Percentiles rank a stretch among this genome's conserved stretches.
Conservation (phyloP, 2,113 vertebrate species). For the Phylloscopus trochilus region DNA sequence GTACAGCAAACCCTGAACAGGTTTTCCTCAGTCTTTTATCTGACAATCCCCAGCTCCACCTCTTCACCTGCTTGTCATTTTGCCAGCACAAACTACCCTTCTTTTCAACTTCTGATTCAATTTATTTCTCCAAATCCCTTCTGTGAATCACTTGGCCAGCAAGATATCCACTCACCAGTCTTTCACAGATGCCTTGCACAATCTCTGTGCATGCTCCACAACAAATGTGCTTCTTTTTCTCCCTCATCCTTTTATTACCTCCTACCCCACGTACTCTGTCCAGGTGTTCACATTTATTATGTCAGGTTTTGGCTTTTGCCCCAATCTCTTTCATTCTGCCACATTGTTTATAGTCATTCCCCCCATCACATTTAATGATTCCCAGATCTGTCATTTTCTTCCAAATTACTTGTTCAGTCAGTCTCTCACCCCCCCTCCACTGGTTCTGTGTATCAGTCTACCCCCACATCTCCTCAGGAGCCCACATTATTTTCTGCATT, state of each 20-base stretch:
- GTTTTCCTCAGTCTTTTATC: not conserved
- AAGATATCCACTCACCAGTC: not conserved
- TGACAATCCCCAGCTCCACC: not conserved
- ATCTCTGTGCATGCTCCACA: not conserved
- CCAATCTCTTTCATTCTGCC: not conserved
- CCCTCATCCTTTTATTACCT: not conserved
- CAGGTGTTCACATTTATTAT: not conserved
- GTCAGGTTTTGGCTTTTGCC: conserved; percentile 17
- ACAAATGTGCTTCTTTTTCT: not conserved
- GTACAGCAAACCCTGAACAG: not conserved
- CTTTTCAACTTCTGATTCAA: not conserved
- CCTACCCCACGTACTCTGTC: not conserved
- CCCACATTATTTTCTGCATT: not conserved
- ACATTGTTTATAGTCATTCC: not conserved
- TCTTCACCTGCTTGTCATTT: not conserved
- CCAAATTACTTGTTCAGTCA: not conserved
- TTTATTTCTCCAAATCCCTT: not conserved
- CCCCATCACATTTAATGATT: not conserved
- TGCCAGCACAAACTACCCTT: not conserved
- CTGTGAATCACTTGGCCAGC: not conserved
- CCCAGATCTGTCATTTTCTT: conserved; percentile 2
- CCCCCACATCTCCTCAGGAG: not conserved
- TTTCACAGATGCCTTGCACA: not conserved
- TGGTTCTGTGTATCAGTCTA: not conserved
- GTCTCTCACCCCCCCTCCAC: not conserved